Conservation (phyloP, 2,888 invertebrate species). For the Sesia apiformis region DNA sequence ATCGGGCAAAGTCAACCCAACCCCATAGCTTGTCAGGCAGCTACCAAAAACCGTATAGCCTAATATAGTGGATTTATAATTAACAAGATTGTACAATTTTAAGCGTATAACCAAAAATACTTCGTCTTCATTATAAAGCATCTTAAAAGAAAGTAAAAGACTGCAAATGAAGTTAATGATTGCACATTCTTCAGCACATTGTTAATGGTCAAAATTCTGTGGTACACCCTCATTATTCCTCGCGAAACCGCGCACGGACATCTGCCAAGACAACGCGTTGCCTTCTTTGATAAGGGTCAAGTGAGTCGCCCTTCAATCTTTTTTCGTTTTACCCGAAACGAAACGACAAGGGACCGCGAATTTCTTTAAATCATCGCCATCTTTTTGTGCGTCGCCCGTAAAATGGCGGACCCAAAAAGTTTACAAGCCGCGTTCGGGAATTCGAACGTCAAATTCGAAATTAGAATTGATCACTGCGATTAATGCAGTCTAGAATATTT, state of each 20-base stretch:
- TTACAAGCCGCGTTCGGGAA: slow-evolving; percentile 8
- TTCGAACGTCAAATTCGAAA: slow-evolving; percentile 16
- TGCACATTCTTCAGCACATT: background rate
- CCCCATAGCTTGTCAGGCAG: too few species aligned
- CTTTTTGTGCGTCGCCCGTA: slow-evolving; percentile 23
- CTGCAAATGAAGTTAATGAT: background rate
- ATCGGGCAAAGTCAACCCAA: too few species aligned
- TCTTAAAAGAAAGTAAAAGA: too few species aligned
- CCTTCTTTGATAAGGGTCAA: slow-evolving; percentile 37
- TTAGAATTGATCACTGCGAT: slow-evolving; percentile 7
- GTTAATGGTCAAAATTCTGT: background rate
- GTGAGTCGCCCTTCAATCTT: slow-evolving; percentile 27
- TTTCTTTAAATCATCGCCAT: slow-evolving; percentile 30
- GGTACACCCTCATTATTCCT: slow-evolving; percentile 2
- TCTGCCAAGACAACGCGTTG: slow-evolving; percentile 17
- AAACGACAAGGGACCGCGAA: slow-evolving; percentile 22
- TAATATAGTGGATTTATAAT: too few species aligned
- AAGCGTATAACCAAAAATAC: too few species aligned
- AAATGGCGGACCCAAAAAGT: slow-evolving; percentile 29
- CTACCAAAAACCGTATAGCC: too few species aligned
- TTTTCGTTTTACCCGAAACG: slow-evolving; percentile 18
- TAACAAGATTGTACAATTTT: too few species aligned
- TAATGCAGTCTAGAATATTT: too few species aligned
- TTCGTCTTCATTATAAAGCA: too few species aligned
- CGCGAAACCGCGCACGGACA: slow-evolving; percentile 1